Evolutionary conservation across 1,140 invertebrate species (phyloP), one percentile per base, ranked within the genome.

Genomic region (Drosophila bifasciata): DNA sequence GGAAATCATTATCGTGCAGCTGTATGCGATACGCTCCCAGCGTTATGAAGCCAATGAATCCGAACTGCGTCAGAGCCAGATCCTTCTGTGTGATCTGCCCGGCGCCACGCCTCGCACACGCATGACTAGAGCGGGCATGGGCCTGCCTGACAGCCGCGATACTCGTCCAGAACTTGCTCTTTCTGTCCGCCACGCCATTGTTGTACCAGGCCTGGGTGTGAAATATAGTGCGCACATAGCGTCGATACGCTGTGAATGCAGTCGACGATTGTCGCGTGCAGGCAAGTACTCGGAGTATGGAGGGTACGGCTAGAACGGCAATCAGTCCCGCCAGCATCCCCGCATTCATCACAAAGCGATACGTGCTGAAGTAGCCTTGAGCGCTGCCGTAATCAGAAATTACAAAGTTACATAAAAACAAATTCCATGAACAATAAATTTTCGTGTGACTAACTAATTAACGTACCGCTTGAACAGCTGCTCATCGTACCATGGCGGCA

Each of bases 21-120:
- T 96, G 95, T 28, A 97, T 92, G 32, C 93, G 90, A 45, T 95
- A 91, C 0, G 95, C 94, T 41, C 94, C 94, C 4, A 96, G 66
- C 0, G 97, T 76, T 1, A 94, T 93, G 50, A 95, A 94, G 1
- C 97, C 97, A 71, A 98, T 94, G 79, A 98, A 98, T 8, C 96
- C 96, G 76, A 96, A 97, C 86, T 96, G 96, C 0, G 97, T 97
- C 1, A 97, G 77, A 0, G 95, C 95, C 94, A 98, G 94, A 70
- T 98, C 97, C 62, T 95, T 93, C 91, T 98, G 97, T 0, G 94
- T 93, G 4, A 93, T 88, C 43, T 74, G 71, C 1, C 94, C 94
- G 1, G 85, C 85, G 13, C 92, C 92, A 17, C 91, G 90, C 8
- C 76, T 76, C 8, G 92, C 89, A 7, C 91, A 92, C 1, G 93